Percentiles rank a stretch among this genome's conserved stretches.
Conservation (phyloP, 1,140 invertebrate species). For the Pseudobourletiella spinata region DNA sequence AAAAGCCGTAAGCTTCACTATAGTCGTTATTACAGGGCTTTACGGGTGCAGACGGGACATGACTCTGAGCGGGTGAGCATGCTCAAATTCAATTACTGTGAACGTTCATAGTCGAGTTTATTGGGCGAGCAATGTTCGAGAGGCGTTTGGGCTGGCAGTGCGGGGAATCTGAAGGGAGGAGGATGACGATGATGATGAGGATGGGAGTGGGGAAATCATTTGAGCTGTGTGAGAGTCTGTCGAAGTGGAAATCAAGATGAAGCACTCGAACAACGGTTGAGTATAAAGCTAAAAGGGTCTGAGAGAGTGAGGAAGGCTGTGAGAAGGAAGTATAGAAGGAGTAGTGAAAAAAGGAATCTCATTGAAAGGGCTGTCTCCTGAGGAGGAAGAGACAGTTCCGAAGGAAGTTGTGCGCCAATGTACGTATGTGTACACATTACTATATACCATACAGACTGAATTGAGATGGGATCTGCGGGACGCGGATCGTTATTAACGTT, state of each 20-base stretch:
- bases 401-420: no score
- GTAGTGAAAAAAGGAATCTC: not conserved
- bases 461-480: not conserved
- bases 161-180: not conserved
- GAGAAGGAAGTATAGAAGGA: not conserved
- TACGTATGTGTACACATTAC: no score
- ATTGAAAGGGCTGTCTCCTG: no score
- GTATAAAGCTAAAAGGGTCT: no score
- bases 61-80: no score
- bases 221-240: not conserved
- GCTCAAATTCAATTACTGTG: not conserved
- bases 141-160: not conserved
- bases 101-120: not conserved
- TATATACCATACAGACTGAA: no score
- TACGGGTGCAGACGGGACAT: no score
- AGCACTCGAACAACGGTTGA: not conserved
- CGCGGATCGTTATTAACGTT: not conserved
- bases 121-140: not conserved
- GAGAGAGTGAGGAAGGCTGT: not conserved
- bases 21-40: no score
- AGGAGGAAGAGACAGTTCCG: not conserved
- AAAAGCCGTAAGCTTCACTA: no score
- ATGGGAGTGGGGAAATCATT: not conserved
- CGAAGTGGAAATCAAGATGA: not conserved
- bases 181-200: not conserved